Conservation (phyloP, 2,113 vertebrate genomes). For the Phalacrocorax aristotelis region DNA sequence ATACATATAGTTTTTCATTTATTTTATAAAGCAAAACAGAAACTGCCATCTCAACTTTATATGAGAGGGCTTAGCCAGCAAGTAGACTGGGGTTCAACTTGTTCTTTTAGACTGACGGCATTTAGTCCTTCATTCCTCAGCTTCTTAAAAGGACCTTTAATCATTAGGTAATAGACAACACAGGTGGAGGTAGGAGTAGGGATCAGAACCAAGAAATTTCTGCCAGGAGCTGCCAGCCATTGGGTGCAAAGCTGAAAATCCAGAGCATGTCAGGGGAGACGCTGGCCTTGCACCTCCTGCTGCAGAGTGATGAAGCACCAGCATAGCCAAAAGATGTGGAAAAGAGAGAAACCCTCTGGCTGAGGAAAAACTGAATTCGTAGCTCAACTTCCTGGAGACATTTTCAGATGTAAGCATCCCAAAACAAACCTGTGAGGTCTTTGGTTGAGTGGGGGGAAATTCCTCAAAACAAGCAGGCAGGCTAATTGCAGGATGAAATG, state of each 20-base stretch:
- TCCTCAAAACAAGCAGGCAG: neutral
- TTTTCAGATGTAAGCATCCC: neutral
- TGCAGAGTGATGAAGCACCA: neutral
- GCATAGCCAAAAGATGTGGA: neutral
- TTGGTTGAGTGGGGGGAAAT: no score
- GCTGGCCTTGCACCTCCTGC: neutral
- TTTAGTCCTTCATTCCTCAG: neutral
- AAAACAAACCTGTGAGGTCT: neutral
- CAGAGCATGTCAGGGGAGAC: neutral
- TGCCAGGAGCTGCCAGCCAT: neutral
- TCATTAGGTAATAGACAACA: neutral
- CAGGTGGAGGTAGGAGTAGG: accelerated
- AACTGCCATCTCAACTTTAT: neutral
- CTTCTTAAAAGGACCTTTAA: neutral
- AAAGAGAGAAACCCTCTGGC: neutral
- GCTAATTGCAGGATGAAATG: neutral
- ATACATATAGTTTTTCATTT: neutral
- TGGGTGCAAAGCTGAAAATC: accelerated
- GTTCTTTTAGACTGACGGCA: neutral
- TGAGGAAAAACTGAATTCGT: neutral
- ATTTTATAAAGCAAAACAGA: neutral
- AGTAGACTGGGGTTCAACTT: neutral
- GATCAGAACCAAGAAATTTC: neutral
- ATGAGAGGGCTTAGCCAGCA: neutral
- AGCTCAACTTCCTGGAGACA: neutral